phyloP scores from a whole-genome alignment of 2,888 invertebrate genomes.

The Melinaea marsaeus region DNA sequence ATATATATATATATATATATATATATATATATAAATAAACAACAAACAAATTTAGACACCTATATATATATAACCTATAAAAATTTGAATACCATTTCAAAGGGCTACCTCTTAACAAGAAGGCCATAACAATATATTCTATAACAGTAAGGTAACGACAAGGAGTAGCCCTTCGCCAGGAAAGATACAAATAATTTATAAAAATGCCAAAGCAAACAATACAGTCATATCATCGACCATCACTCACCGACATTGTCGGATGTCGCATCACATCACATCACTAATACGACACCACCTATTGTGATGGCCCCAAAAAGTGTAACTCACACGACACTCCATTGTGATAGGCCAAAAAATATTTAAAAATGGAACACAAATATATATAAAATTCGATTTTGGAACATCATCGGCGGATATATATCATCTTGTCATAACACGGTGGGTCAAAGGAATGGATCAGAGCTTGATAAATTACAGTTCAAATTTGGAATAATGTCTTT shows the following conservation, averaged over 20 bases:
- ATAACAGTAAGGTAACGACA: constrained; percentile 10
- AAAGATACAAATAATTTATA: constrained; percentile 29
- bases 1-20: constrained; percentile 31
- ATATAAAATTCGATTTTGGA: constrained; percentile 60
- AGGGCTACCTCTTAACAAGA: neutral
- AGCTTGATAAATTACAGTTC: constrained; percentile 75
- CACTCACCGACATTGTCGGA: constrained; percentile 68
- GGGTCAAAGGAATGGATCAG: constrained; percentile 71
- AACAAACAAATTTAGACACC: constrained; percentile 17
- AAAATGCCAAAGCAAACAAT: constrained; percentile 33
- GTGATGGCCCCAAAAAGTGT: constrained; percentile 41
- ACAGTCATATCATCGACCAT: constrained; percentile 46
- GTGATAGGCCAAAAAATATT: constrained; percentile 47
- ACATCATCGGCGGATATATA: constrained; percentile 73
- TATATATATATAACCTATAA: neutral
- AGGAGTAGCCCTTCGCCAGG: constrained; percentile 5
- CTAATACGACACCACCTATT: constrained; percentile 47
- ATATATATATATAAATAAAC: neutral
- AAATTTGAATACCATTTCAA: neutral
- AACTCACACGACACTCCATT: constrained; percentile 50
- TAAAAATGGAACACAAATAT: constrained; percentile 56
- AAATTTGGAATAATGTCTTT: constrained; percentile 77
- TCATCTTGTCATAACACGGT: constrained; percentile 77
- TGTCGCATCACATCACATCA: constrained; percentile 73
- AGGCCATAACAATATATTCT: constrained; percentile 11